Percentiles rank a stretch among this genome's conserved stretches.
phyloP scores from a whole-genome alignment of 2,888 invertebrate species.

The Odontocerum albicorne region DNA sequence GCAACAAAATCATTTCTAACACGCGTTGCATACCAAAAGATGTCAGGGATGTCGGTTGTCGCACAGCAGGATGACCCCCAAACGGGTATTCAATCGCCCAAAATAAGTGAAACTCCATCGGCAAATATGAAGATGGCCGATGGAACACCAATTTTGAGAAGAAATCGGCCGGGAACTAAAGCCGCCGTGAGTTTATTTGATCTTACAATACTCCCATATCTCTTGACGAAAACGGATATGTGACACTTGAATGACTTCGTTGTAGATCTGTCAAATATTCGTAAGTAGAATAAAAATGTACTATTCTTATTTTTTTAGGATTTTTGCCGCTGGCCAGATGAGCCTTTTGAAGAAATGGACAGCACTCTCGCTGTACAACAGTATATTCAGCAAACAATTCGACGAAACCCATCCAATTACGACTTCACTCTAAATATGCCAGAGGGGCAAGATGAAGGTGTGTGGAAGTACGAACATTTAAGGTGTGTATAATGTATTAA shows the following conservation, averaged over 20 bases:
- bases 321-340: slow-evolving; percentile 97
- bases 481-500: too few relatives aligned
- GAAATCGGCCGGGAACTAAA: slow-evolving; percentile 91
- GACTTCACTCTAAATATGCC: slow-evolving; percentile 95
- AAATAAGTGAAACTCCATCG: slow-evolving; percentile 16
- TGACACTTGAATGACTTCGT: slow-evolving; percentile 15
- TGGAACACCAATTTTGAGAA: slow-evolving; percentile 76
- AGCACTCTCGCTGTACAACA: slow-evolving; percentile 98
- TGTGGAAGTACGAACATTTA: slow-evolving; percentile 99
- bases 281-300: slow-evolving; percentile 14
- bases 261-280: slow-evolving; percentile 26
- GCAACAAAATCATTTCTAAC: too few relatives aligned
- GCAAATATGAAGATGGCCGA: slow-evolving; percentile 81
- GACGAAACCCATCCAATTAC: slow-evolving; percentile 89
- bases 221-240: neutral
- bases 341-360: slow-evolving; percentile 99
- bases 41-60: slow-evolving; percentile 30
- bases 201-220: neutral
- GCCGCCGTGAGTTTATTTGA: slow-evolving; percentile 66
- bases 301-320: slow-evolving; percentile 72
- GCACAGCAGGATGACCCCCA: slow-evolving; percentile 11
- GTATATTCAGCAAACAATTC: slow-evolving; percentile 96
- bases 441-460: slow-evolving; percentile 96
- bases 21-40: slow-evolving; percentile 5
- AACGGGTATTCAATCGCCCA: slow-evolving; percentile 20